Evolutionary conservation across 1,140 invertebrate species (phyloP).

Genomic region (Ericerus pela): DNA sequence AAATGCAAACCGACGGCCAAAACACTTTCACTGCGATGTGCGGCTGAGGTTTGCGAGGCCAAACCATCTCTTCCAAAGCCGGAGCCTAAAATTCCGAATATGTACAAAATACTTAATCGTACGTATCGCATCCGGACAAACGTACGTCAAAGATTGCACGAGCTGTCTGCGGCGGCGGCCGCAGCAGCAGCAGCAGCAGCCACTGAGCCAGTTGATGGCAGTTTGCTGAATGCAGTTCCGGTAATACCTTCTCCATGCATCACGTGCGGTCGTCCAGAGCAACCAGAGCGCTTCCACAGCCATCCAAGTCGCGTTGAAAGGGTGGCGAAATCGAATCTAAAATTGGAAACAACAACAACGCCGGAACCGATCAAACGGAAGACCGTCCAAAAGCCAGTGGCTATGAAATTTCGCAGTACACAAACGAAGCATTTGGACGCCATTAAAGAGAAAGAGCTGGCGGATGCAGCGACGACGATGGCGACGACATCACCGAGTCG

Average conservation of each 20-base stretch:
- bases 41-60: slow-evolving; percentile 17
- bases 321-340: slow-evolving; percentile 37
- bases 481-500: background rate
- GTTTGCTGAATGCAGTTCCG: background rate
- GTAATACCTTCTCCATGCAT: background rate
- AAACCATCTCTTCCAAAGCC: background rate
- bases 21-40: background rate
- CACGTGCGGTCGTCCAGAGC: background rate
- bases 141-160: slow-evolving; percentile 14
- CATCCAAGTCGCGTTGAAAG: slow-evolving; percentile 41
- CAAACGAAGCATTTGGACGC: slow-evolving; percentile 9
- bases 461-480: slow-evolving; percentile 12
- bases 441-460: slow-evolving; percentile 10
- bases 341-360: slow-evolving; percentile 43
- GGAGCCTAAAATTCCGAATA: slow-evolving; percentile 6
- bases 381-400: slow-evolving; percentile 17
- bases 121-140: slow-evolving; percentile 18
- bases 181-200: background rate
- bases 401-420: slow-evolving; percentile 1
- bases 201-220: background rate
- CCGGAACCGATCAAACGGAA: too few relatives aligned
- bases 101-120: slow-evolving; percentile 15
- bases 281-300: slow-evolving; percentile 28
- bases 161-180: slow-evolving; percentile 1
- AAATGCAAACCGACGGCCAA: background rate